Evolutionary conservation across 2,888 invertebrate species (phyloP), one percentile per base, ranked within the genome.

Genomic region (Nebria salina): DNA sequence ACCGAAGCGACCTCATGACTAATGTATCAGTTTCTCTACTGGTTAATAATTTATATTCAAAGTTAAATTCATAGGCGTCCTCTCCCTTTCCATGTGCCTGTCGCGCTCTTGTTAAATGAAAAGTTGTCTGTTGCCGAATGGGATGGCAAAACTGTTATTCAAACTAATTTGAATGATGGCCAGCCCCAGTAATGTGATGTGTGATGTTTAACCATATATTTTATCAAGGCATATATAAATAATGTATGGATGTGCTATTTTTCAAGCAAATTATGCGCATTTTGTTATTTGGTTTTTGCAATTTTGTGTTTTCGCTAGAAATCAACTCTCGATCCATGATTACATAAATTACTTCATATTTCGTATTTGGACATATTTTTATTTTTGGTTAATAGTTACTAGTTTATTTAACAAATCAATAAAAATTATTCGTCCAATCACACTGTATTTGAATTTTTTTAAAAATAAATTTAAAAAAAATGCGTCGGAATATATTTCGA

Each of bases 231-330:
- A 34, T 5, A 54, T 8, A 54, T 54, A 54, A 3, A 54, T 54
- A 54, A 54, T 54, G 54, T 54, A 54, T 54, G 54, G 54, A 54
- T 54, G 13, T 54, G 54, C 54, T 13, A 54, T 54, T 54, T 77
- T 77, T 77, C 72, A 72, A 70, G 5, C 72, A 72, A 77, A 77
- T 77, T 77, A 77, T 77, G 77, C 72, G 77, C 77, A 77, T 77
- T 77, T 77, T 77, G 65, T 77, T 72, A 70, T 76, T 76, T 64
- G 76, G 70, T 70, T 76, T 76, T 54, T 54, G 54, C 13, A 13
- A 11, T 54, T 54, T 54, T 54, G 54, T 54, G 54, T 13, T 54
- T 54, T 13, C 54, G 34, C 34, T 5, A 34, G 34, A 54, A 54
- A 54, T 54, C 7, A 54, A 54, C 54, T 54, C 13, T 54, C 54